phyloP scores from a whole-genome alignment of 2,797 vertebrate genomes.

The Serranus cabrilla region DNA sequence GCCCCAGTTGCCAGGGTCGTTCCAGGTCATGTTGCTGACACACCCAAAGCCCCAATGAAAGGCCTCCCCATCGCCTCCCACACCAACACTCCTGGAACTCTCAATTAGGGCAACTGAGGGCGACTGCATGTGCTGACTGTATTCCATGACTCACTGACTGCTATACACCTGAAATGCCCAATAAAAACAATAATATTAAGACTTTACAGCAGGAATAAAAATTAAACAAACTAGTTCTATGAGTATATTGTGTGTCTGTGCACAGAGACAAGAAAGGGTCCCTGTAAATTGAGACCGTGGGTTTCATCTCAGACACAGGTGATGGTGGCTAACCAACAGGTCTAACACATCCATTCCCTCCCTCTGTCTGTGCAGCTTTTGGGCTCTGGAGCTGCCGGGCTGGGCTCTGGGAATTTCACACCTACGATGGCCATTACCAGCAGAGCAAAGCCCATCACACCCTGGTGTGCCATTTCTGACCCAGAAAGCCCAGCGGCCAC shows the following conservation, averaged over 20 bases:
- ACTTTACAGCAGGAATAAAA: slow-evolving; percentile 26
- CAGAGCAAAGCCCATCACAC: slow-evolving; percentile 73
- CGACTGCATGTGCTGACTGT: slow-evolving; percentile 57
- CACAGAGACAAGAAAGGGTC: slow-evolving; percentile 30
- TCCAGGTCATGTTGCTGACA: slow-evolving; percentile 71
- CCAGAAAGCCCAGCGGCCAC: slow-evolving; percentile 58
- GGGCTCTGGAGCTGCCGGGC: slow-evolving; percentile 49
- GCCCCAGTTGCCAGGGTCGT: slow-evolving; percentile 52
- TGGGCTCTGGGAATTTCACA: slow-evolving; percentile 78
- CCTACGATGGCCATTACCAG: slow-evolving; percentile 61
- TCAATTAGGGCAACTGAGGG: slow-evolving; percentile 62
- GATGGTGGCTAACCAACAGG: slow-evolving; percentile 60
- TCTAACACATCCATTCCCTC: slow-evolving; percentile 48
- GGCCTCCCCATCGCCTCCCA: slow-evolving; percentile 60
- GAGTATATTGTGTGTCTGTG: slow-evolving; percentile 41
- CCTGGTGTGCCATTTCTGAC: slow-evolving; percentile 79
- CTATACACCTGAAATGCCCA: slow-evolving; percentile 66
- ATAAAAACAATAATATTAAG: slow-evolving; percentile 55
- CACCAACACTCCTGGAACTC: slow-evolving; percentile 62
- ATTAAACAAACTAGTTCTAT: slow-evolving; percentile 37
- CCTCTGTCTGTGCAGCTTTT: slow-evolving; percentile 51
- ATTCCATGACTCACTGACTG: slow-evolving; percentile 64
- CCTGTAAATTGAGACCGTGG: slow-evolving; percentile 39
- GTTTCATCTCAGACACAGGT: slow-evolving; percentile 60
- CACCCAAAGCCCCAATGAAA: slow-evolving; percentile 72